Evolutionary conservation across 2,888 invertebrate species (phyloP).

Genomic region (Biston stratarius): DNA sequence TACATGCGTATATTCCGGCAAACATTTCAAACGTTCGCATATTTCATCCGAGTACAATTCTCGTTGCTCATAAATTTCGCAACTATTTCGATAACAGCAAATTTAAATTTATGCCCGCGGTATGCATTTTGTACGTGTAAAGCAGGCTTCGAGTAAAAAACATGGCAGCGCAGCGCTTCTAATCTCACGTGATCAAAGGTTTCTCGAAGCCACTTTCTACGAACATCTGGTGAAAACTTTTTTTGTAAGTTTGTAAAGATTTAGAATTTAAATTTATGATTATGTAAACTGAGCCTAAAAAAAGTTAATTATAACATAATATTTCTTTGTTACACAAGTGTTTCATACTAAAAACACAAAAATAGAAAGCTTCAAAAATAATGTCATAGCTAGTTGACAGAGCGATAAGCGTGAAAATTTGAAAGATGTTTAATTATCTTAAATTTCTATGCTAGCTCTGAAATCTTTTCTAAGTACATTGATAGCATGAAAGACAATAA

Average conservation of each 20-base stretch:
- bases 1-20: constrained; percentile 62
- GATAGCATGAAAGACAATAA: too few species aligned
- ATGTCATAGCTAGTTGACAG: too few species aligned
- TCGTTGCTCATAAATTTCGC: constrained; percentile 74
- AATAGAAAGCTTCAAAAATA: too few species aligned
- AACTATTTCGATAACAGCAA: constrained; percentile 82
- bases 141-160: constrained; percentile 73
- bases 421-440: too few species aligned
- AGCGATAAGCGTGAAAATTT: too few species aligned
- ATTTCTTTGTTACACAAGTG: too few species aligned
- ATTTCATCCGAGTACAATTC: constrained; percentile 72
- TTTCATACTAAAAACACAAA: too few species aligned
- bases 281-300: too few species aligned
- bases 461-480: too few species aligned
- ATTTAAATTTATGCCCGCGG: constrained; percentile 81
- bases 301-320: too few species aligned
- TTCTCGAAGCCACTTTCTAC: constrained; percentile 48
- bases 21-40: constrained; percentile 65
- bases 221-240: constrained; percentile 56
- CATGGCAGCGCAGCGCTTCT: constrained; percentile 58
- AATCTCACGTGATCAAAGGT: constrained; percentile 79
- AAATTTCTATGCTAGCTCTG: too few species aligned
- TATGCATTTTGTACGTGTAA: constrained; percentile 78
- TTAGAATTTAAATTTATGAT: neutral
- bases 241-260: constrained; percentile 15